These are phyloP conservation scores for Mellivora capensis DNA, from an alignment of 2,113 vertebrate genomes.

Conservation along the genomic window DNA sequence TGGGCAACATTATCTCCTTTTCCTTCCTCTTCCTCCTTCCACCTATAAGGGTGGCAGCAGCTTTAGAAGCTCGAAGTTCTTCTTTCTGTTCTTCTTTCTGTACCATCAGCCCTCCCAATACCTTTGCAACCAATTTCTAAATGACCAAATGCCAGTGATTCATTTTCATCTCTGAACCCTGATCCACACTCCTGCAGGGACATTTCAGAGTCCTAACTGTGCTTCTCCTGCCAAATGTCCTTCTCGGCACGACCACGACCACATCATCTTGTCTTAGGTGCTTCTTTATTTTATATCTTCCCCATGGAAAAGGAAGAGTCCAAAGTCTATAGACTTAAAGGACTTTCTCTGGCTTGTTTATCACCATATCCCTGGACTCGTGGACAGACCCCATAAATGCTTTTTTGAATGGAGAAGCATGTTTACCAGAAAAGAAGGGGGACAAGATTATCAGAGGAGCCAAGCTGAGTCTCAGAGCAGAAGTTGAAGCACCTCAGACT, in stretches of 20 bases:
- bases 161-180: neutral
- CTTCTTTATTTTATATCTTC: neutral
- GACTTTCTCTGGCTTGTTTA: neutral
- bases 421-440: neutral
- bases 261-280: no score
- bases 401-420: neutral
- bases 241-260: neutral
- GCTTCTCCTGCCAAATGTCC: neutral
- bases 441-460: neutral
- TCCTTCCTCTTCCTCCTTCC: neutral
- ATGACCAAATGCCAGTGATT: neutral
- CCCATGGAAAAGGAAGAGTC: no score
- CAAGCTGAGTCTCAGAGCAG: neutral
- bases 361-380: no score
- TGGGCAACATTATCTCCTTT: neutral
- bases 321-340: neutral
- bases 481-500: neutral
- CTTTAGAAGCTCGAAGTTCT: neutral
- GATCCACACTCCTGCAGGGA: neutral
- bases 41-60: neutral
- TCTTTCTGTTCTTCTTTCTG: neutral
- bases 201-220: no score
- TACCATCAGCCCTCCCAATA: neutral
- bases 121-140: neutral
- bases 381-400: neutral